Base-by-base conservation (phyloP, 2,113 vertebrate genomes). In the Myrmecophaga tridactyla region DNA sequence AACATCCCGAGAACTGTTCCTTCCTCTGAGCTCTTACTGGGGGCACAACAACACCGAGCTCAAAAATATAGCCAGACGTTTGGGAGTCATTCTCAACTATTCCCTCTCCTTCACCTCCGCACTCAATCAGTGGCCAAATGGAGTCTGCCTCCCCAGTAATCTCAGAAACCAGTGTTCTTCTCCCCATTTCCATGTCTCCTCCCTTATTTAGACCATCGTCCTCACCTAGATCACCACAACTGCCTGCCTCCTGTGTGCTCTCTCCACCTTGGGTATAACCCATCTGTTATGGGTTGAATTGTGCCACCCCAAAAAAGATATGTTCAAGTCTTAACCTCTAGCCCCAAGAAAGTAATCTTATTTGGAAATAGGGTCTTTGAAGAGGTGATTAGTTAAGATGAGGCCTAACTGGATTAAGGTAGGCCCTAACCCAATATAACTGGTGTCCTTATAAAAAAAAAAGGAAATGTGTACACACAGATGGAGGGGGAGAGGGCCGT, bases 11-110 rank as follows among this genome's bases (percentile, higher is more conserved):
- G 2, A 6, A 4, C 12, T 12, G 0, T 13, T 89, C 39, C 39
- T 82, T 36, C 21, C 36, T 20, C 34, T 1, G 10, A 31, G 27
- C 36, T 67, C 69, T 31, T 13, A 11, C 1, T 17, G 18, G 43
- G 36, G 39, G 11, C 8, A 3, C 2, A 48, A n/a, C 9, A 51
- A 10, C 56, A 9, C 15, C 6, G 48, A 85, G 9, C 48, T 86
- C 1, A 1, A 10, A n/a, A 12, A 10, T 7, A 2, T 39, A 58
- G 63, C 25, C 4, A 2, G 75, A 72, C 27, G 31, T 1, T n/a
- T 13, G 2, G 41, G 41, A 0, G 1, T 25, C 60, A 25, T 34
- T 31, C 23, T 36, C 4, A 23, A 17, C 6, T 1, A 25, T 20
- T 34, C 27, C n/a, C 41, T 15, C 72, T 39, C 62, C 31, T 58